Conservation (phyloP, 1,140 invertebrate species). For the Aphaenogaster rudis region DNA sequence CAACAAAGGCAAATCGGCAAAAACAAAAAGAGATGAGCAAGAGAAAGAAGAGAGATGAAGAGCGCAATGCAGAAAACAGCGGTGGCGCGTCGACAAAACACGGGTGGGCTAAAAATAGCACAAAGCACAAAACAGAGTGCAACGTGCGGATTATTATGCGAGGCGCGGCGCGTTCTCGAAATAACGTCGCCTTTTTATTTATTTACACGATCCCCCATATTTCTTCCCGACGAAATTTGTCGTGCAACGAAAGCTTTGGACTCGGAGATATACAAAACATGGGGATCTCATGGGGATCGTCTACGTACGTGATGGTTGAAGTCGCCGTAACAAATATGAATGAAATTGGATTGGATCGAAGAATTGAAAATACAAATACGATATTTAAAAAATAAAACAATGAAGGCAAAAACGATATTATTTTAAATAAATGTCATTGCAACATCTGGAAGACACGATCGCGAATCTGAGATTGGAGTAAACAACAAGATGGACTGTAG, state of each 20-base stretch:
- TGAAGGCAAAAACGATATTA: not conserved
- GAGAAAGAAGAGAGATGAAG: conserved; percentile 8
- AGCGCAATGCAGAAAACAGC: conserved; percentile 40
- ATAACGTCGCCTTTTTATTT: conserved; percentile 35
- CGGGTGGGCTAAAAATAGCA: conserved; percentile 47
- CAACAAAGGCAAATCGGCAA: not conserved
- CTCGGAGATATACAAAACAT: not conserved
- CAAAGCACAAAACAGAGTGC: conserved; percentile 54
- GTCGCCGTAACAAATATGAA: not conserved
- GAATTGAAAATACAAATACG: not conserved
- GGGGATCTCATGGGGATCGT: not conserved
- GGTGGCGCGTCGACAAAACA: conserved; percentile 51
- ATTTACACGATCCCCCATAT: not conserved
- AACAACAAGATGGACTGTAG: conserved; percentile 6
- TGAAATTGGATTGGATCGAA: not conserved
- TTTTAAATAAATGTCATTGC: not conserved
- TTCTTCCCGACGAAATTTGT: conserved; percentile 10
- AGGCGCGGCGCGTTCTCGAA: conserved; percentile 44
- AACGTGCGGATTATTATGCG: conserved; percentile 58
- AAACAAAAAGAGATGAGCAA: not conserved
- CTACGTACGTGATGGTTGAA: not conserved
- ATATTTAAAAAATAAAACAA: not conserved
- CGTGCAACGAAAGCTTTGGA: not conserved
- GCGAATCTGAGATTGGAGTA: conserved; percentile 1
- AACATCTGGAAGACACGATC: not conserved